Percentiles rank a stretch among this genome's conserved stretches.
Evolutionary conservation across 2,113 vertebrate species (phyloP).

Genomic region (Cyrtonyx montezumae): DNA sequence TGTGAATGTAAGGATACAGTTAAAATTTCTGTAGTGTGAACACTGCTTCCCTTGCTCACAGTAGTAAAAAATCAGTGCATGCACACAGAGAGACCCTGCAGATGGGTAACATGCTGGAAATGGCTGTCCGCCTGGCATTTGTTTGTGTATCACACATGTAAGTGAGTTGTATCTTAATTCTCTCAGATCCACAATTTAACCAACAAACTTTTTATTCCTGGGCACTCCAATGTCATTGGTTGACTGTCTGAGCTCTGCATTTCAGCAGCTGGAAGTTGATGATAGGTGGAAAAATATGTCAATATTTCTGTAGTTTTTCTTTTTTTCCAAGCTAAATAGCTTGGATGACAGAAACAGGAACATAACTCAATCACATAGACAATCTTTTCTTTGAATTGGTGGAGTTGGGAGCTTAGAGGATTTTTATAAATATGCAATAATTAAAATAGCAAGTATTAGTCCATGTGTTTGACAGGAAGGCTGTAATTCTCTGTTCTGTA

Average conservation of each 20-base stretch:
- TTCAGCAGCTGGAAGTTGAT: slow-evolving; percentile 5
- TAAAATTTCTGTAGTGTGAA: neutral
- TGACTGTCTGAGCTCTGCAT: neutral
- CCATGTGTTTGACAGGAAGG: slow-evolving; percentile 31
- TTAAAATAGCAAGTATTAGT: slow-evolving; percentile 5
- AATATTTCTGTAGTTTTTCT: neutral
- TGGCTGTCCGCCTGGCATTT: neutral
- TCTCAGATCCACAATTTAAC: neutral
- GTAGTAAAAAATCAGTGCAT: neutral
- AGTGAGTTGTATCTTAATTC: neutral
- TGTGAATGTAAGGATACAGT: accelerated
- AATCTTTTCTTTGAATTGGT: slow-evolving; percentile 39
- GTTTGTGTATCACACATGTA: neutral
- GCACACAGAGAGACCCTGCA: neutral
- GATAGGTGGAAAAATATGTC: neutral
- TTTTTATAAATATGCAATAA: slow-evolving; percentile 47
- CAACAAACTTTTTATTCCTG: neutral
- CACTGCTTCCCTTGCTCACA: neutral
- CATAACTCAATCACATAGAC: slow-evolving; percentile 18
- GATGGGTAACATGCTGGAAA: neutral
- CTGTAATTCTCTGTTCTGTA: slow-evolving; percentile 21
- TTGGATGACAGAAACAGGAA: slow-evolving; percentile 17
- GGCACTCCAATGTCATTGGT: neutral
- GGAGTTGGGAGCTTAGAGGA: neutral
- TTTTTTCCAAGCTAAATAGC: slow-evolving; percentile 23